Evolutionary conservation across 2,888 invertebrate genomes (phyloP), one percentile per base, ranked within the genome.

Genomic region (Volucella inflata): DNA sequence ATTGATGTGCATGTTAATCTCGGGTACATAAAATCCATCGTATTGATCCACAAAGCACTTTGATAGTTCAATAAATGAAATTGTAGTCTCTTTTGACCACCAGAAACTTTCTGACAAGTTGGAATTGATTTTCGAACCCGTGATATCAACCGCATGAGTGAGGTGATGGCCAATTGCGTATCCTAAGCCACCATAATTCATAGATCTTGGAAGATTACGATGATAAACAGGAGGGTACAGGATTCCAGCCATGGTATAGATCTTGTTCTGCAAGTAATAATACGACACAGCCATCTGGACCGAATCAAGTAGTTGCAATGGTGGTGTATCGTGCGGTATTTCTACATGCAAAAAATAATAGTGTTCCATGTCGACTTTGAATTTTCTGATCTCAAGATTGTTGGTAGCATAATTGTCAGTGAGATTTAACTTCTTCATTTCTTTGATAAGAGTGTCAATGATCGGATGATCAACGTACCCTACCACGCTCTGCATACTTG

Each of bases 141-240:
- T 72, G 2, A 88, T 88, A 70, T 91, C 91, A 38, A 91, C 90
- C 0, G 90, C 91, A 46, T 91, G 91, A 0, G 91, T 91, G 36
- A 91, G 83, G 81, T 91, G 91, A 48, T 91, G 91, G 1, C 91
- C 91, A 30, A 91, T 88, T 57, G 91, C 62, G 36, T 89, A 91
- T 0, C 91, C 91, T 2, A 91, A 82, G 2, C 90, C 89, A 8
- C 91, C 91, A 36, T 88, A 91, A 76, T 91, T 91, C 0, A 91
- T 70, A 0, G 90, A 89, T 17, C 90, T 89, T 0, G 91, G 91
- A 89, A 91, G 90, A 1, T 87, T 64, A 2, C 88, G 89, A 60
- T 91, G 89, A 59, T 90, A 91, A 0, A 88, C 89, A 0, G 91
- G 92, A 0, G 89, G 90, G 88, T 90, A 88, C 2, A 91, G 84